Evolutionary conservation across 2,113 vertebrate species (phyloP).

Genomic region (Puntigrus tetrazona): DNA sequence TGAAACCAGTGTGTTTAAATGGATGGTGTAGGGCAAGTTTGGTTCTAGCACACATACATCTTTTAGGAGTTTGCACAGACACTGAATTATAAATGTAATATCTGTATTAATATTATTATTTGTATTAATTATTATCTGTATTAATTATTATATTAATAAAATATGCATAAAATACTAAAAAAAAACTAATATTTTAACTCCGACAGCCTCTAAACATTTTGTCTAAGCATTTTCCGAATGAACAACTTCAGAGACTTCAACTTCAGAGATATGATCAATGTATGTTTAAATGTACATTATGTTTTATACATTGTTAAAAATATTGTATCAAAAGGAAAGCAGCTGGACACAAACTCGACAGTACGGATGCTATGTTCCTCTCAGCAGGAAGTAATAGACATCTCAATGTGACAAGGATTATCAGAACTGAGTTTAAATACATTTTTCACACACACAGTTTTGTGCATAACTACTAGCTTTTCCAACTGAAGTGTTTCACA

Average conservation of each 20-base stretch:
- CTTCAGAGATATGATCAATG: too few species aligned
- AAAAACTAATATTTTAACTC: too few species aligned
- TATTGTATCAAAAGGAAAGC: background rate
- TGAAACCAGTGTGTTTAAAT: background rate
- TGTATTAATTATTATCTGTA: too few species aligned
- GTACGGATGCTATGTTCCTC: background rate
- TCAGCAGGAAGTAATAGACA: background rate
- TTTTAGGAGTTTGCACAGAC: background rate
- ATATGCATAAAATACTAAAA: too few species aligned
- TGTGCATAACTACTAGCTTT: conserved; percentile 15
- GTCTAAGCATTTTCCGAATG: background rate
- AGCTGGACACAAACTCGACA: background rate
- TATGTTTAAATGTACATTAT: background rate
- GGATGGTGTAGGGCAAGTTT: background rate
- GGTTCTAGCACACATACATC: background rate
- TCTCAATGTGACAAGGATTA: background rate
- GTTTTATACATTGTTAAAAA: background rate
- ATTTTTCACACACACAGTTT: conserved; percentile 13
- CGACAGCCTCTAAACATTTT: too few species aligned
- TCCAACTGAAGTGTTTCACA: conserved; percentile 23
- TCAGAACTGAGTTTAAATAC: background rate
- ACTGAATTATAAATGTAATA: background rate
- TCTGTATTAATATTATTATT: too few species aligned
- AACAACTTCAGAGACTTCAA: background rate
- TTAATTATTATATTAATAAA: too few species aligned